Evolutionary conservation across 1,140 invertebrate species (phyloP).

Genomic region (Chrysopa pallens): DNA sequence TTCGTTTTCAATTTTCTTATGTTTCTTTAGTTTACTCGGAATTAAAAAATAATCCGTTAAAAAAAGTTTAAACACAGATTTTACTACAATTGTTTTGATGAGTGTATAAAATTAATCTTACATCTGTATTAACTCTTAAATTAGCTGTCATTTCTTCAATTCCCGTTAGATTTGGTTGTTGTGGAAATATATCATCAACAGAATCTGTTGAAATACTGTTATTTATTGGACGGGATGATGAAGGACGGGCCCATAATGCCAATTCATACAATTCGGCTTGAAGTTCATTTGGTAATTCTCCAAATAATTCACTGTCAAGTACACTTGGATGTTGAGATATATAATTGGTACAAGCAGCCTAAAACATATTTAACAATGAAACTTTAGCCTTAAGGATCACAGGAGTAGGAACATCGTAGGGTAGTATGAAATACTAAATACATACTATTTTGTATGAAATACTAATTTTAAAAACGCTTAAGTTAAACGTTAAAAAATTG

Average conservation of each 20-base stretch:
- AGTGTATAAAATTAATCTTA: too few species aligned
- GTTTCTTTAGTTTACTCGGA: too few species aligned
- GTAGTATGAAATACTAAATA: too few species aligned
- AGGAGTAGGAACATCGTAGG: background rate
- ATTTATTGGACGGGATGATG: slow-evolving; percentile 4
- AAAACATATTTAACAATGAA: slow-evolving; percentile 6
- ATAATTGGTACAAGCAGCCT: slow-evolving; percentile 26
- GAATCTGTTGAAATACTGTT: background rate
- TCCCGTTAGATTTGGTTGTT: slow-evolving; percentile 5
- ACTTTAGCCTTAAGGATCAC: background rate
- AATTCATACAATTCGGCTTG: slow-evolving; percentile 36
- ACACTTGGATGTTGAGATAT: slow-evolving; percentile 34
- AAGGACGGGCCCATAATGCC: slow-evolving; percentile 20
- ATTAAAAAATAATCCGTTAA: too few species aligned
- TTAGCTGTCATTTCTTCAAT: slow-evolving; percentile 7
- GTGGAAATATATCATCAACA: background rate
- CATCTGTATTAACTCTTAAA: slow-evolving; percentile 1
- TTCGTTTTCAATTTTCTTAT: too few species aligned
- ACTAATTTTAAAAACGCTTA: too few species aligned
- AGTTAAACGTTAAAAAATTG: too few species aligned
- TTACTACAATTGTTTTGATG: too few species aligned
- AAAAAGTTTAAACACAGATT: too few species aligned
- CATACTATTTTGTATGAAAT: too few species aligned
- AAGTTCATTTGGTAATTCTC: slow-evolving; percentile 37
- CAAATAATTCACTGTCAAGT: slow-evolving; percentile 39